These are phyloP conservation scores for Caenorhabditis doughertyi DNA, from an alignment of 2,888 invertebrate genomes.

Conservation along the genomic window DNA sequence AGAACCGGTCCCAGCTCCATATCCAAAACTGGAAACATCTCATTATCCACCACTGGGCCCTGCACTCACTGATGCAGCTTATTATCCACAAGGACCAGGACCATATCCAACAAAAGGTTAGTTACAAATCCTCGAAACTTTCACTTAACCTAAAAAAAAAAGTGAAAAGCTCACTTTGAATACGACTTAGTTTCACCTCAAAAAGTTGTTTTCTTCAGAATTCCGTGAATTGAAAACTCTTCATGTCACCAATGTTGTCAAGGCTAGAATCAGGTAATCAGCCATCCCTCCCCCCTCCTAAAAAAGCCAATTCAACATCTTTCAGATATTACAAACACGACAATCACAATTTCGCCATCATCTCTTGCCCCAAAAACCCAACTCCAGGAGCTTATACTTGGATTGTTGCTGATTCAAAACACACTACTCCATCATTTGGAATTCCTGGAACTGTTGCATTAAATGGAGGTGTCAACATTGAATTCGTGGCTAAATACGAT, in stretches of 20 bases:
- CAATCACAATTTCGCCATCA: background rate
- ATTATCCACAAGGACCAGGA: too few relatives aligned
- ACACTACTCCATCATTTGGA: background rate
- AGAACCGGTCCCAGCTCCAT: too few relatives aligned
- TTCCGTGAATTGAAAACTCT: background rate
- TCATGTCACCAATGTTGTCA: background rate
- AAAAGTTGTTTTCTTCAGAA: background rate
- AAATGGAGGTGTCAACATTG: constrained; percentile 9
- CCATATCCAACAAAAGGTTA: too few relatives aligned
- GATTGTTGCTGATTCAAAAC: constrained; percentile 12
- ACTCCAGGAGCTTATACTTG: constrained; percentile 15
- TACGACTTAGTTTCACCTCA: too few relatives aligned
- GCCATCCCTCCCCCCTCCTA: background rate
- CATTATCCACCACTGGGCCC: too few relatives aligned
- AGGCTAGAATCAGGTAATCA: background rate
- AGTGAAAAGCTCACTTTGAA: too few relatives aligned
- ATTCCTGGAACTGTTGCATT: constrained; percentile 7
- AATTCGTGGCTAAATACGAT: background rate
- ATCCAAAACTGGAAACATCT: too few relatives aligned
- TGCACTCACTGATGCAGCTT: too few relatives aligned
- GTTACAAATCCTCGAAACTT: too few relatives aligned
- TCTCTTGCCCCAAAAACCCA: constrained; percentile 16
- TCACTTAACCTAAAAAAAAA: too few relatives aligned
- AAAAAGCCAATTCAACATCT: background rate
- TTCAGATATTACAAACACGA: constrained; percentile 11